Evolutionary conservation across 2,888 invertebrate genomes (phyloP).

Genomic region (Cosmorhoe ocellata): DNA sequence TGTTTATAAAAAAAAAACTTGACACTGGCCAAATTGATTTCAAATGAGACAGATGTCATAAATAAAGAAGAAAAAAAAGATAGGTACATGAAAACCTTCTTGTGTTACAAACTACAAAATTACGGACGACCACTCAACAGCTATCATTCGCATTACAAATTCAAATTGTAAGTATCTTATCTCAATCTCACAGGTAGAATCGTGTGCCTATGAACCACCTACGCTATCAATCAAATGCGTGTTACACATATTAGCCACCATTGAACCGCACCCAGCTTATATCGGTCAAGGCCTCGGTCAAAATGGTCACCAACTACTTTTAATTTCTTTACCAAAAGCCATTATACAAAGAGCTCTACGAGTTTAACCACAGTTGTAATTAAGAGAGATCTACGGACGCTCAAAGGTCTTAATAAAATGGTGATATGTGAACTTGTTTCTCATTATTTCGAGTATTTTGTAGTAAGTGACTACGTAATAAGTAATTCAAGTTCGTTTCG

Average conservation of each 20-base stretch:
- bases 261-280: conserved; percentile 52
- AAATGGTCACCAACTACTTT: conserved; percentile 50
- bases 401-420: conserved; percentile 19
- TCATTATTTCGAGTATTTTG: conserved; percentile 17
- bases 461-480: neutral
- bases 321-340: conserved; percentile 39
- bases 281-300: conserved; percentile 67
- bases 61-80: too few relatives aligned
- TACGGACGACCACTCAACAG: too few relatives aligned
- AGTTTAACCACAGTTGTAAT: neutral
- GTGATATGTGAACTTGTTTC: conserved; percentile 31
- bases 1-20: too few relatives aligned
- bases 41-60: too few relatives aligned
- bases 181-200: conserved; percentile 18
- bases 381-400: conserved; percentile 7
- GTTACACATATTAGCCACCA: conserved; percentile 28
- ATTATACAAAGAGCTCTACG: neutral
- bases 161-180: conserved; percentile 20
- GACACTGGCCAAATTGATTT: too few relatives aligned
- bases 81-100: neutral
- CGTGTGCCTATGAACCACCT: conserved; percentile 17
- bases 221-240: conserved; percentile 33
- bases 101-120: too few relatives aligned
- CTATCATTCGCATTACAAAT: conserved; percentile 18
- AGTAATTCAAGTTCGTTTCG: conserved; percentile 14